Base-by-base conservation (phyloP, 2,797 vertebrate genomes). In the Microchirus variegatus region DNA sequence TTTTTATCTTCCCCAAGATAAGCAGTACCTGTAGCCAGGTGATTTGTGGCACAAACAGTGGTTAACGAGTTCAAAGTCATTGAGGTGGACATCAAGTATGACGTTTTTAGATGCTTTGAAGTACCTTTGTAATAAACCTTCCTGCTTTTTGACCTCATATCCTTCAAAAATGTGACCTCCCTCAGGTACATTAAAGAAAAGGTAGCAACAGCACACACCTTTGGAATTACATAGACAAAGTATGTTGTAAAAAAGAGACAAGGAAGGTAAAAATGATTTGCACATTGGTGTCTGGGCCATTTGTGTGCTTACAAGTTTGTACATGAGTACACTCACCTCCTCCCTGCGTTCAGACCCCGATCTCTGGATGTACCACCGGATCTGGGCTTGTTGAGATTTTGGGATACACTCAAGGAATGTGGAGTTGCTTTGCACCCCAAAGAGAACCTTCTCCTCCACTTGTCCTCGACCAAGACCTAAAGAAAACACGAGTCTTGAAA, bases 401-500 rank as follows among this genome's bases (percentile, higher is more conserved):
- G 98, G 96, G 82, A 95, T 89, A 74, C 98, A 99, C 92, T 99
- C 98, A 62, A 99, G 93, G 90, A 99, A 98, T 22, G 97, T 98
- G 53, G 98, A 96, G 91, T 99, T 99, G 87, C 91, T 95, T 86
- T 98, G 95, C 83, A 99, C 94, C 67, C 96, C 97, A 80, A 96
- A 98, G 87, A 98, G 94, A 85, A 97, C 91, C 90, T 94, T 96
- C 92, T 99, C 97, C 84, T 97, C 96, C 70, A 92, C 90, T 68
- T 83, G 88, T 83, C 95, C 94, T 63, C 93, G 92, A 79, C 84
- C 91, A 83, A 92, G 89, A 92, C 91, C 95, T 90, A 53, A 55
- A 63, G 55, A 67, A 60, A 70, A 55, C 18, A 70, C 17, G 14
- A 12, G 15, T 42, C 11, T 52, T 35, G 4, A 26, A 18, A 16